A percentile compares a stretch with the other conserved stretches of the same genome.
Conservation (phyloP, 2,888 invertebrate genomes). For the Acanthosoma haemorrhoidale region DNA sequence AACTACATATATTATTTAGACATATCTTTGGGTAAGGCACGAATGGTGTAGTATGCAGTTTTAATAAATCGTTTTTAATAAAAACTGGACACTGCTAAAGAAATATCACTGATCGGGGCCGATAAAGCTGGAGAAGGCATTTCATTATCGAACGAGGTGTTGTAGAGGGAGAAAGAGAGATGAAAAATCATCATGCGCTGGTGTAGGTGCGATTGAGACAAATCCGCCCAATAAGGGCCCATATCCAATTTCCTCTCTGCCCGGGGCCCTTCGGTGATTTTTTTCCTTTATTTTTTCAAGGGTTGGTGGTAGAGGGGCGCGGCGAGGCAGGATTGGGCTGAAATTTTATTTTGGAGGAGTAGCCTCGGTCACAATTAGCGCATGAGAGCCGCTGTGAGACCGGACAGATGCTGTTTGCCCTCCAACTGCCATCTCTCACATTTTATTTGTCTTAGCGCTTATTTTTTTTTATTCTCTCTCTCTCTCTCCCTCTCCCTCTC, state of each 20-base stretch:
- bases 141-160: conserved; percentile 4
- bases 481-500: neutral
- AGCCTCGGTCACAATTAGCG: conserved; percentile 14
- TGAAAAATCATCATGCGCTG: conserved; percentile 7
- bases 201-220: conserved; percentile 24
- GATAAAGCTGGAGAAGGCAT: neutral
- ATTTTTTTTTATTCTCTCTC: neutral
- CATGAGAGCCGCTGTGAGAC: neutral
- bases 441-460: conserved; percentile 4
- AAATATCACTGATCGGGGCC: neutral
- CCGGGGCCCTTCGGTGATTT: conserved; percentile 2
- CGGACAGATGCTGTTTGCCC: conserved; percentile 12
- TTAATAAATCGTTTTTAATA: no score
- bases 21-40: no score
- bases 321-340: no score
- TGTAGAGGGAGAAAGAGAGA: neutral
- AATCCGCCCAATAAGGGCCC: conserved; percentile 21
- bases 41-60: no score
- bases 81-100: neutral
- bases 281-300: neutral
- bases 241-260: conserved; percentile 6
- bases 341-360: neutral
- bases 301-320: neutral
- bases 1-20: no score
- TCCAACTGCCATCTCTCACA: conserved; percentile 1